A percentile compares a stretch with the other conserved stretches of the same genome.
phyloP scores from a whole-genome alignment of 2,888 invertebrate genomes.

The Lypha dubia region DNA sequence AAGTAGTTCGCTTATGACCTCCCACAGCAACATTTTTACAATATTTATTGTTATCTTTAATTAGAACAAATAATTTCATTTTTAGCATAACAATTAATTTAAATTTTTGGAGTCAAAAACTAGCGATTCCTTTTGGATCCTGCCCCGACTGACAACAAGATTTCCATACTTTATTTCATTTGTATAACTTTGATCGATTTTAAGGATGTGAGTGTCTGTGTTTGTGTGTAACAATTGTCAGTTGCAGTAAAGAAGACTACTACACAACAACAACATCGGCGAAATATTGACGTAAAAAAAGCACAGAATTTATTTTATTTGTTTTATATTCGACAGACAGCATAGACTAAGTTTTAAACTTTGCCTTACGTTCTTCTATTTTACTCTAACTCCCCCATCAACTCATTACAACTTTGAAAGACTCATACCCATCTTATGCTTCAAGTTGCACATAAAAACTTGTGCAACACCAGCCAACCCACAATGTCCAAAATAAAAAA shows the following conservation, averaged over 20 bases:
- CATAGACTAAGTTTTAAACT: conserved; percentile 56
- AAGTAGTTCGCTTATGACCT: too few species aligned
- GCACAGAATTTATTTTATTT: conserved; percentile 49
- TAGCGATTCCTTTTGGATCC: not conserved
- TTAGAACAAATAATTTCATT: too few species aligned
- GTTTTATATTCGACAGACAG: conserved; percentile 39
- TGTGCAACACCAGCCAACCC: conserved; percentile 47
- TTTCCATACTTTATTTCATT: conserved; percentile 48
- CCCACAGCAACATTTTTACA: too few species aligned
- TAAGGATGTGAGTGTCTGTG: too few species aligned
- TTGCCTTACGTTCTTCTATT: conserved; percentile 45
- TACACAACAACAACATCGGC: conserved; percentile 14
- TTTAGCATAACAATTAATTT: too few species aligned
- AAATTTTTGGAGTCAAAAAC: too few species aligned
- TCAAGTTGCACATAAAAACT: conserved; percentile 55
- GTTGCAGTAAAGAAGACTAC: conserved; percentile 52
- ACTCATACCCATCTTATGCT: conserved; percentile 51
- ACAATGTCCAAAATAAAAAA: conserved; percentile 41
- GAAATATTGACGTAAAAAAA: conserved; percentile 28
- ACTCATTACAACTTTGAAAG: conserved; percentile 12
- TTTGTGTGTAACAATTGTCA: conserved; percentile 64
- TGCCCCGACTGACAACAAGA: not conserved
- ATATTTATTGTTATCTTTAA: too few species aligned
- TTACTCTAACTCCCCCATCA: conserved; percentile 24
- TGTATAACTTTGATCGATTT: conserved; percentile 53